Evolutionary conservation across 1,140 invertebrate species (phyloP), one percentile per base, ranked within the genome.

Genomic region (Cydia fagiglandana): DNA sequence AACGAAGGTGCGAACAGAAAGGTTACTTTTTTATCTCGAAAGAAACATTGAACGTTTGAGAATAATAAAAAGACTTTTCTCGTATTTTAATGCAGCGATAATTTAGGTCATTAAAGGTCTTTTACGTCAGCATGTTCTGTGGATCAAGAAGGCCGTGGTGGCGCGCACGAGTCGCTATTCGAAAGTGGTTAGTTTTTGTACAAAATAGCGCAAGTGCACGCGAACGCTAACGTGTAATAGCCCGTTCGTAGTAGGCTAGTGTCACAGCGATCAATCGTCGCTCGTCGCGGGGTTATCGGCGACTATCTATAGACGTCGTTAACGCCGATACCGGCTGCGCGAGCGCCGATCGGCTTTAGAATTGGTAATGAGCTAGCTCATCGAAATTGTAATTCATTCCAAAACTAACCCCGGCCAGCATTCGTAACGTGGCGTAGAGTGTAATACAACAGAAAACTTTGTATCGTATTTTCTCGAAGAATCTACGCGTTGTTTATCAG

Each of bases 321-420:
- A 70, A 17, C 34, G 66, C 15, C 66, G 17, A 17, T 17, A 41
- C 66, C 30, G 66, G 34, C 56, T 61, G 56, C 66, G 66, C 30
- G 34, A 70, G 66, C 66, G 30, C 15, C 66, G 66, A 38, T 38
- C 66, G 24, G n/a, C 66, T 70, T 70, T 70, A 70, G 66, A 70
- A 70, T 70, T 70, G 66, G 66, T 70, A 70, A 70, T 70, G 66
- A 70, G 38, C n/a, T 70, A 41, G 66, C 66, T 70, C 66, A 70
- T 70, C 66, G 38, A 70, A 70, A 70, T 70, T 70, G 66, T 70
- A 70, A 70, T 70, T 70, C 66, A 70, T 70, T 70, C 66, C 13
- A 70, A 41, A 70, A 70, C 66, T 41, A 70, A 38, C 66, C 15
- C 30, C 34, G 34, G 34, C 66, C 30, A 20, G n/a, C 66, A 70